Conservation (phyloP, 2,888 invertebrate genomes). For the Leucozona laternaria region DNA sequence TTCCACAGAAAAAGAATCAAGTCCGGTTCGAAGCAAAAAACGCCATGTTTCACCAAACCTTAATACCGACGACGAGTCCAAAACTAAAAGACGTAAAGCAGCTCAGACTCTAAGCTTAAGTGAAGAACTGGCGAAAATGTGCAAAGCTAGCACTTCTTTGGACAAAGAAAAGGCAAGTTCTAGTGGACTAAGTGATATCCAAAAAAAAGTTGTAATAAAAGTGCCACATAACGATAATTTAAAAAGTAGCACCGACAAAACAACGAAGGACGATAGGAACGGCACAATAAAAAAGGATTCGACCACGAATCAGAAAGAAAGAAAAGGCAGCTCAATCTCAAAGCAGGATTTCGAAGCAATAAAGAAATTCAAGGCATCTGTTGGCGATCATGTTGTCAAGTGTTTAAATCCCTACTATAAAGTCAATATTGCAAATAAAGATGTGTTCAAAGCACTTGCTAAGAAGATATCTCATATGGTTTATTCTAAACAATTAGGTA, state of each 20-base stretch:
- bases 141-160: neutral
- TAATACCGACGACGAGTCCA: neutral
- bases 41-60: slow-evolving; percentile 7
- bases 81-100: slow-evolving; percentile 18
- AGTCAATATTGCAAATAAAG: slow-evolving; percentile 81
- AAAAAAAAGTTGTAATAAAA: slow-evolving; percentile 20
- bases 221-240: neutral
- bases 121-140: slow-evolving; percentile 33
- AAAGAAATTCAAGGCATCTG: slow-evolving; percentile 53
- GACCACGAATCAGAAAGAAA: neutral
- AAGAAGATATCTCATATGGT: slow-evolving; percentile 80
- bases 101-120: slow-evolving; percentile 11
- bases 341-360: slow-evolving; percentile 43
- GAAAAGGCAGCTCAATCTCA: neutral
- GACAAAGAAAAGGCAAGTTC: slow-evolving; percentile 3
- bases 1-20: slow-evolving; percentile 5
- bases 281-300: neutral
- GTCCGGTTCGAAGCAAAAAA: slow-evolving; percentile 10
- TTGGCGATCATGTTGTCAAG: slow-evolving; percentile 77
- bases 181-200: neutral
- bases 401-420: slow-evolving; percentile 81
- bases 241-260: neutral
- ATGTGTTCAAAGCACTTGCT: slow-evolving; percentile 81
- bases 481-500: slow-evolving; percentile 64
- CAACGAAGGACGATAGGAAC: neutral